A percentile compares a stretch with the other conserved stretches of the same genome.
Evolutionary conservation across 2,113 vertebrate species (phyloP).

Genomic region (Tylochromis polylepis): DNA sequence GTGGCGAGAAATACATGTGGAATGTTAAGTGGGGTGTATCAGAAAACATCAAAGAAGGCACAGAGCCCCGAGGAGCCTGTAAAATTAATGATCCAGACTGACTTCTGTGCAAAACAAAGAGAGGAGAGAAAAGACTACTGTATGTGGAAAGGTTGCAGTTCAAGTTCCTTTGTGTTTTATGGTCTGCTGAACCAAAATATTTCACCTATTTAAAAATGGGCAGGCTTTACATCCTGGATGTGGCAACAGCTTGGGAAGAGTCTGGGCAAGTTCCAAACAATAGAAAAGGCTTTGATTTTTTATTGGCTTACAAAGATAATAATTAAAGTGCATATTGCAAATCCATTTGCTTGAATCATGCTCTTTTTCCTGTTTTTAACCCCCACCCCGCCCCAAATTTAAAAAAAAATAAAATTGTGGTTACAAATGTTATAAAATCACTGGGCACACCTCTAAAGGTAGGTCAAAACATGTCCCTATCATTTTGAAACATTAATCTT

Average conservation of each 20-base stretch:
- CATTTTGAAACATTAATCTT: not conserved
- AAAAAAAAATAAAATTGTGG: not conserved
- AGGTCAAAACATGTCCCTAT: not conserved
- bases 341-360: not conserved
- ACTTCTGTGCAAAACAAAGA: slow-evolving; percentile 55
- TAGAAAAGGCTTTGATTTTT: slow-evolving; percentile 30
- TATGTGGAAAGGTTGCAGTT: slow-evolving; percentile 46
- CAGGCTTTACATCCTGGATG: slow-evolving; percentile 14
- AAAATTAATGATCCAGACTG: slow-evolving; percentile 68
- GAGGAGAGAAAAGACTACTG: slow-evolving; percentile 54
- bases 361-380: not conserved
- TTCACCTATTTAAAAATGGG: slow-evolving; percentile 48
- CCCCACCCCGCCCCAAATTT: no score
- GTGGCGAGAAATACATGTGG: slow-evolving; percentile 43
- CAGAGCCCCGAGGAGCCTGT: slow-evolving; percentile 26
- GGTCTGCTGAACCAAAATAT: slow-evolving; percentile 52
- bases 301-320: not conserved
- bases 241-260: slow-evolving; percentile 9
- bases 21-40: slow-evolving; percentile 62
- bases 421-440: not conserved
- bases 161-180: slow-evolving; percentile 57
- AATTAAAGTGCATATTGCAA: slow-evolving; percentile 33
- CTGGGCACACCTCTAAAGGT: not conserved
- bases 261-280: slow-evolving; percentile 20
- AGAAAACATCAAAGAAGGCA: slow-evolving; percentile 62